Conservation (phyloP, 37 sponge, comb jelly and placozoan species). For the Geodia barretti region DNA sequence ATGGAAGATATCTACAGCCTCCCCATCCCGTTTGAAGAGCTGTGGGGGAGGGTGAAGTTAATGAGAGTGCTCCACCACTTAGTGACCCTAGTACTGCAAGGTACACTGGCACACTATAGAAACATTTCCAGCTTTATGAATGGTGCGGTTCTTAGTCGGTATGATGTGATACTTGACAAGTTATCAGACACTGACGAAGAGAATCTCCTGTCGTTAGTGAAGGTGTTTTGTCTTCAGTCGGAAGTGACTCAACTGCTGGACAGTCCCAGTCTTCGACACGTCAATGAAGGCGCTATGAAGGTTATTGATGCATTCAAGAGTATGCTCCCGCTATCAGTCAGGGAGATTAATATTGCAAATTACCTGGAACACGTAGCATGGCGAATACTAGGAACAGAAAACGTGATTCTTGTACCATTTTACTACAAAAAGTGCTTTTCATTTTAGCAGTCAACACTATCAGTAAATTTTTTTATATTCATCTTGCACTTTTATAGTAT, state of each 20-base stretch:
- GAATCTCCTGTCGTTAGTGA: not conserved
- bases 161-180: conserved; percentile 8
- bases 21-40: conserved; percentile 61
- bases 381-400: conserved; percentile 29
- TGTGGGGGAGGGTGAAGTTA: conserved; percentile 46
- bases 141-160: conserved; percentile 22
- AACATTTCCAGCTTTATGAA: conserved; percentile 12
- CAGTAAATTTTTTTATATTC: conserved; percentile 3
- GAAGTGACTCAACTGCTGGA: not conserved
- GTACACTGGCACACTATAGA: not conserved
- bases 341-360: conserved; percentile 63
- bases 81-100: not conserved
- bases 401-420: conserved; percentile 20
- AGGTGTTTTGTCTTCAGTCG: conserved; percentile 3
- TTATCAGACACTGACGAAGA: not conserved
- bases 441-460: not conserved
- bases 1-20: conserved; percentile 54
- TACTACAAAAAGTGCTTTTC: conserved; percentile 31
- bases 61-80: conserved; percentile 42
- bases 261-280: not conserved
- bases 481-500: too few species aligned
- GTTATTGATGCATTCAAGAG: conserved; percentile 3
- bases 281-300: not conserved
- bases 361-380: conserved; percentile 56
- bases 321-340: conserved; percentile 14